Evolutionary conservation across 2,113 vertebrate species (phyloP), one percentile per base, ranked within the genome.

Genomic region (Tauraco erythrolophus): DNA sequence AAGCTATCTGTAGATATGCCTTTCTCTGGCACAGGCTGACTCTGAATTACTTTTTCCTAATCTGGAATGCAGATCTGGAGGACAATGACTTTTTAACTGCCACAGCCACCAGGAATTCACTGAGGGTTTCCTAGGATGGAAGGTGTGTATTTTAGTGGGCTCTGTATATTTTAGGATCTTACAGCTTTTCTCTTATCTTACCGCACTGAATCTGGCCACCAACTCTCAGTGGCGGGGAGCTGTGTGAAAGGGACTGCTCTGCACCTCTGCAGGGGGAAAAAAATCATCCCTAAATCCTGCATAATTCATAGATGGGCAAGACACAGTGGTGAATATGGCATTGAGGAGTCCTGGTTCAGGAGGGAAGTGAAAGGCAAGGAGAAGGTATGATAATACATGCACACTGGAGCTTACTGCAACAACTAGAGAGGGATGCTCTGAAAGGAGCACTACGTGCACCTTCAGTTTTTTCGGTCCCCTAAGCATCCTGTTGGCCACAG

Each of bases 41-140:
- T 92, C 58, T 84, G 90, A 91, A 91, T 94, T 88, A 50, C 85
- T 88, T 89, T 81, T 85, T 94, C 46, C 35, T 94, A 66, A 94
- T 95, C 87, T 79, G 48, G 60, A 91, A 91, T 60, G 86, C 88
- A 89, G 70, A 65, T 94, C 61, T 95, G 77, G 30, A 85, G 79
- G 78, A 62, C 51, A 72, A 2, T 0, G 28, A 94, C 92, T 80
- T 94, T 95, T 80, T 46, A 88, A 71, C 71, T 1, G 11, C 51
- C n/a, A 18, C n/a, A 86, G 51, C 69, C 57, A 75, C 68, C 35
- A 14, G 3, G 19, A 76, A 83, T 95, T 95, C 96, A 88, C 75
- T 0, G 2, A 82, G 31, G 33, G 14, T 48, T 89, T 79, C 61
- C 28, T 77, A 6, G 46, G 43, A 30, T 70, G 64, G 53, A 31